Base-by-base conservation (phyloP, 2,888 invertebrate species). In the Chesias legatella region DNA sequence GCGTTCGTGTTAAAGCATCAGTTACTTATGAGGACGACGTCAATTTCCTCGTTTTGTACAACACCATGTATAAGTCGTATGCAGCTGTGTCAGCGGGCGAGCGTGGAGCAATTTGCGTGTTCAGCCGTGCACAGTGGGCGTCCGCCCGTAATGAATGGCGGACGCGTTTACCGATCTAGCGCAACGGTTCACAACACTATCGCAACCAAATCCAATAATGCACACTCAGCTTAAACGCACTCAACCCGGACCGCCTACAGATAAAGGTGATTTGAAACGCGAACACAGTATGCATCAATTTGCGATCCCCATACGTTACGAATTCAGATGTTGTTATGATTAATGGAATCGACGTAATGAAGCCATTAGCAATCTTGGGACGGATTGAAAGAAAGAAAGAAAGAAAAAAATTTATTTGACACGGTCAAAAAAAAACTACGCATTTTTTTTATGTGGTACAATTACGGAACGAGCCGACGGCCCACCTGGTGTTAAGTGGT, bases 111-210 rank as follows among this genome's bases (percentile, higher is more conserved):
- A 83, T 81, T 84, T 81, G 81, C 77, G 76, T 79, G 79, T 78
- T 80, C 79, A 79, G 63, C 74, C 63, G 77, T 72, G 79, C 83
- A 75, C 80, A 77, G 79, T 80, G 70, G 80, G 79, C 75, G 82
- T 73, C 72, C 79, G 61, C 56, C 63, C 62, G 69, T 77, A 78
- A 79, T 81, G 75, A 77, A 79, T 75, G 65, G 71, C 60, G 58
- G 65, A 70, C 74, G 68, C 68, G 69, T 68, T 68, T 63, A 60
- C 65, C 70, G 60, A 73, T 73, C 65, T 61, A 63, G 66, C 68
- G 65, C 67, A 69, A 65, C 63, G 61, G 63, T 64, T 63, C 68
- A 67, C 67, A 69, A 66, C 63, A 64, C 63, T 64, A 63, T 67
- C 58, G 50, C 57, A 57, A 57, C 53, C 57, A 56, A 63, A 68